Base-by-base conservation (phyloP, 2,113 vertebrate species). In the Choloepus hoffmanni region DNA sequence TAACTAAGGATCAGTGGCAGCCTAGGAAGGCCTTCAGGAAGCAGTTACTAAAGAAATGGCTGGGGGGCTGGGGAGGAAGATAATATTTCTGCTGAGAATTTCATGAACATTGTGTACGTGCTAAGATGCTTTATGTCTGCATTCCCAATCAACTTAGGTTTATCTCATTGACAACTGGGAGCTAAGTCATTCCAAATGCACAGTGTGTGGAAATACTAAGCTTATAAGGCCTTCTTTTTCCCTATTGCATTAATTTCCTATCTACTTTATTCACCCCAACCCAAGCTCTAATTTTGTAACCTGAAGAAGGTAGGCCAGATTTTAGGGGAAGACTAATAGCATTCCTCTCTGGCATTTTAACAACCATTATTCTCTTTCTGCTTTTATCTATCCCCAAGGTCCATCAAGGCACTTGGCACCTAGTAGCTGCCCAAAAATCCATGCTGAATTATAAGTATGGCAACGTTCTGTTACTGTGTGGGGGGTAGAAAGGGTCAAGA, bases 91-190 rank as follows among this genome's bases (percentile, higher is more conserved):
- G 84, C 24, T n/a, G 68, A 82, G 33, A 86, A 21, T 45, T 60
- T 70, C 26, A 11, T 0, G 26, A 36, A 45, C 0, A 2, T 45
- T 43, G 40, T 40, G 6, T 0, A 15, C 65, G 10, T 9, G 33
- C 62, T 83, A 53, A 84, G 48, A 48, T 10, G 10, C 63, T 92
- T 36, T 36, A 28, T 40, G 53, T 40, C 67, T 85, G 16, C 55
- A 40, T 55, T 73, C 45, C 70, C 53, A 4, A 79, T 30, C 88
- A 33, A 55, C 55, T 74, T 79, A 36, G 30, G 33, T 85, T 68
- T 82, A 83, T 36, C 78, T 67, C 60, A 76, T 28, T 60, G 40
- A 87, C 15, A 89, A 73, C 50, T 55, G 76, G 77, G 79, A 83
- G 45, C 33, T 76, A 1, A 28, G 12, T 78, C n/a, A 33, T 28